Base-by-base conservation (phyloP, 2,797 vertebrate genomes). In the Tokudaia tokunoshimensis region DNA sequence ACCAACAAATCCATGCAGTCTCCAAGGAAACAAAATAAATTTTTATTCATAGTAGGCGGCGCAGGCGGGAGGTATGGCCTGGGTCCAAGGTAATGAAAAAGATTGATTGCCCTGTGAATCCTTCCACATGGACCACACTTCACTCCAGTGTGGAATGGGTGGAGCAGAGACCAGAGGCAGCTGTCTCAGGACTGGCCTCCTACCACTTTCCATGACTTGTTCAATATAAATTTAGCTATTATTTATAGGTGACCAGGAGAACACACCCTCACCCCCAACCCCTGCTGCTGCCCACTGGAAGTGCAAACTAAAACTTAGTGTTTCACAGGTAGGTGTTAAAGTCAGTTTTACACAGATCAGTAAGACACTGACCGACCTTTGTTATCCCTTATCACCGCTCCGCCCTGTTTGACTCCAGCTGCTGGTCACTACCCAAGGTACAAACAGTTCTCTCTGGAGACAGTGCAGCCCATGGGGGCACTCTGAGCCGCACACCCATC, bases 391-490 rank as follows among this genome's bases (percentile, higher is more conserved):
- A 37, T n/a, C 31, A 44, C 20, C 10, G 57, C 41, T 55, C 29
- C 5, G 26, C 26, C 12, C n/a, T 47, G 72, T 19, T 17, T 4
- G 3, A 79, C 87, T 57, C 52, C 37, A 96, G 70, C 79, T 89
- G 86, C 89, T 83, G 81, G 83, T 79, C 87, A 97, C 61, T 55
- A 80, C 78, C 93, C 85, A 83, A 86, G 81, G 88, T 89, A 96
- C 93, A 92, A 91, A 96, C 6, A 86, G 94, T 95, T 85, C 85
- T 95, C 79, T 76, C 79, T 97, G 96, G 94, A 37, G 95, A 50
- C 47, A 92, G 80, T 47, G 59, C 92, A 97, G 65, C 12, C 1
- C 85, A 22, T 63, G 86, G 86, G 95, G 90, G 84, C 29, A 89
- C 70, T 34, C 87, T 65, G 85, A 92, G 17, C 55, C 84, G 90